Conservation (phyloP, 92 coral and sea anemone genomes). For the Parazoanthus swiftii region DNA sequence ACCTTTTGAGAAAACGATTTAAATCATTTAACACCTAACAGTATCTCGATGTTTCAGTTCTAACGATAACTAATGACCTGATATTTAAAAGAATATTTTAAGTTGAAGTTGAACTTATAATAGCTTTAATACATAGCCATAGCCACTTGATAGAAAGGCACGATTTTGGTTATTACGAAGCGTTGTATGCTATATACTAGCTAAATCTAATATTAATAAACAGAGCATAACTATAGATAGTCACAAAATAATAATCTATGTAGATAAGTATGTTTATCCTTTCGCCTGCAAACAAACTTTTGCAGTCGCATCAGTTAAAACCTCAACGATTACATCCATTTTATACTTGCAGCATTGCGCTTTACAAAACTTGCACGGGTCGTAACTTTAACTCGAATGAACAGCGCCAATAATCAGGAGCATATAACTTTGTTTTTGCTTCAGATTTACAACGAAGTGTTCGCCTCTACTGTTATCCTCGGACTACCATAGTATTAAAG, state of each 20-base stretch:
- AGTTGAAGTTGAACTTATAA: no score
- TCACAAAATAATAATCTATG: background rate
- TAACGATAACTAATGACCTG: background rate
- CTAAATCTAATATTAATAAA: background rate
- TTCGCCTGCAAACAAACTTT: background rate
- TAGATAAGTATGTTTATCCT: background rate
- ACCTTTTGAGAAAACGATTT: background rate
- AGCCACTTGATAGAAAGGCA: no score
- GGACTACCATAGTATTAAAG: background rate
- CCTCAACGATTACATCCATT: background rate
- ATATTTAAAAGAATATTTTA: no score
- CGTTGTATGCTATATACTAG: background rate
- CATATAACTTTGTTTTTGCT: constrained; percentile 15
- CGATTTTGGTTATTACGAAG: no score
- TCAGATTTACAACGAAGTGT: background rate
- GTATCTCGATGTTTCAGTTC: background rate
- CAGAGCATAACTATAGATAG: background rate
- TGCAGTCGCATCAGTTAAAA: background rate
- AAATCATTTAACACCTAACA: background rate
- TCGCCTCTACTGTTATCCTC: background rate
- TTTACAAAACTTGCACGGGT: background rate
- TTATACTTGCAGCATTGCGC: no score
- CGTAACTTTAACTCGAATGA: background rate
- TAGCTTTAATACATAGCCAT: no score
- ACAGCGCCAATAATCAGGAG: background rate